Evolutionary conservation across 2,888 invertebrate species (phyloP).

Genomic region (Gisinianus flammeolus): DNA sequence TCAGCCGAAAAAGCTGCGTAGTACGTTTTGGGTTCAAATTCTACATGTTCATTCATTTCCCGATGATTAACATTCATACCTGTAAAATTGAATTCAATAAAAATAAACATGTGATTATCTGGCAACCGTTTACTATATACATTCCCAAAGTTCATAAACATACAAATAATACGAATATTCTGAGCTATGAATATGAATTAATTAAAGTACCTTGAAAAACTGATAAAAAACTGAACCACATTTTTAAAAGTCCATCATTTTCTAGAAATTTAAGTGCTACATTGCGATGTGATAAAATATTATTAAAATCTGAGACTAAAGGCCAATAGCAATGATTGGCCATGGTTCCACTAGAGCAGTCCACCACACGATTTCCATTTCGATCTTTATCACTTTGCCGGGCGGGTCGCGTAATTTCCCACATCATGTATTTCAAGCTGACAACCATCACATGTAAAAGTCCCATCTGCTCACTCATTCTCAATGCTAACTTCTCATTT

Average conservation of each 20-base stretch:
- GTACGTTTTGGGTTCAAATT: constrained; percentile 96
- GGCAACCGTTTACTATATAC: too few relatives aligned
- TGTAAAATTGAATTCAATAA: constrained; percentile 60
- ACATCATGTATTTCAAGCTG: constrained; percentile 91
- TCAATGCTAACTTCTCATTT: constrained; percentile 81
- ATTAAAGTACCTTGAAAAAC: constrained; percentile 81
- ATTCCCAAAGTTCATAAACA: too few relatives aligned
- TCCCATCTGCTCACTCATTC: constrained; percentile 89
- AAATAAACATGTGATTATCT: too few relatives aligned
- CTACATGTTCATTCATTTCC: constrained; percentile 88
- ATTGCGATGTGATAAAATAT: constrained; percentile 89
- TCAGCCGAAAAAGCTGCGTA: constrained; percentile 98
- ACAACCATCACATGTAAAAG: constrained; percentile 92
- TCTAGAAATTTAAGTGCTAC: constrained; percentile 89
- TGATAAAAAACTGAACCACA: constrained; percentile 94
- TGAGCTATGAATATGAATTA: neutral
- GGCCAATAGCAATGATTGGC: constrained; percentile 96
- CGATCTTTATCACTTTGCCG: constrained; percentile 61
- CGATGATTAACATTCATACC: constrained; percentile 97
- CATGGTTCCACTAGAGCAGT: constrained; percentile 84
- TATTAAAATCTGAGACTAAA: constrained; percentile 93
- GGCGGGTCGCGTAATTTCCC: constrained; percentile 84
- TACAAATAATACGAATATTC: neutral
- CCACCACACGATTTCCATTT: constrained; percentile 80
- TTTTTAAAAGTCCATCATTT: constrained; percentile 85